phyloP scores from a whole-genome alignment of 1,140 invertebrate genomes.

The Habropoda laboriosa region DNA sequence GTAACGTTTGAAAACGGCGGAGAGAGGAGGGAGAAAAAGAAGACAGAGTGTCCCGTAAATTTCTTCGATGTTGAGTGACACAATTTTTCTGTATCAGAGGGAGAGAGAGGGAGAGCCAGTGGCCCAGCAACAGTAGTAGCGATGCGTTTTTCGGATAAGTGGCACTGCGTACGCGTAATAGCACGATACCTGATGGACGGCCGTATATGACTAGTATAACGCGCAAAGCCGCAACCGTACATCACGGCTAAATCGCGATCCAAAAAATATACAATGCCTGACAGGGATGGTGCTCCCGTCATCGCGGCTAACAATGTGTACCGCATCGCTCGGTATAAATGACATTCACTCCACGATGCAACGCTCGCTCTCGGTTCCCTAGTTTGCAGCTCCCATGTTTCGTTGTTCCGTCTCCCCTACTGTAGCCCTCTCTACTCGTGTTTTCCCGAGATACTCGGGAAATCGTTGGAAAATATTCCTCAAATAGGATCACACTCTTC shows the following conservation, averaged over 20 bases:
- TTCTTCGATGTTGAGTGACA: neutral
- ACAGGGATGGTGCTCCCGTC: constrained; percentile 71
- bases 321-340: constrained; percentile 73
- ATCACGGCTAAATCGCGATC: constrained; percentile 81
- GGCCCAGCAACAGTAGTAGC: no score
- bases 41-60: constrained; percentile 4
- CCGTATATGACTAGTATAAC: constrained; percentile 71
- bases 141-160: constrained; percentile 45
- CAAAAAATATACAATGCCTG: constrained; percentile 81
- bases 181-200: constrained; percentile 63
- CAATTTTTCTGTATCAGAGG: constrained; percentile 12
- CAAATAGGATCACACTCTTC: constrained; percentile 3
- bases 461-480: constrained; percentile 14
- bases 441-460: constrained; percentile 9
- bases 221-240: constrained; percentile 78
- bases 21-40: no score
- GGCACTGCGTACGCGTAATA: constrained; percentile 53
- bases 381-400: constrained; percentile 14
- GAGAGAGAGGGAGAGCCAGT: neutral
- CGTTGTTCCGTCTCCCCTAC: neutral
- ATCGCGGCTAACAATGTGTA: constrained; percentile 75
- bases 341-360: constrained; percentile 73
- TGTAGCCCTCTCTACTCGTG: neutral
- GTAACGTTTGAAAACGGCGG: no score
- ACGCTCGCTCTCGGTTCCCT: constrained; percentile 53